Conservation (phyloP, 2,113 vertebrate species). For the Tupaia tana region DNA sequence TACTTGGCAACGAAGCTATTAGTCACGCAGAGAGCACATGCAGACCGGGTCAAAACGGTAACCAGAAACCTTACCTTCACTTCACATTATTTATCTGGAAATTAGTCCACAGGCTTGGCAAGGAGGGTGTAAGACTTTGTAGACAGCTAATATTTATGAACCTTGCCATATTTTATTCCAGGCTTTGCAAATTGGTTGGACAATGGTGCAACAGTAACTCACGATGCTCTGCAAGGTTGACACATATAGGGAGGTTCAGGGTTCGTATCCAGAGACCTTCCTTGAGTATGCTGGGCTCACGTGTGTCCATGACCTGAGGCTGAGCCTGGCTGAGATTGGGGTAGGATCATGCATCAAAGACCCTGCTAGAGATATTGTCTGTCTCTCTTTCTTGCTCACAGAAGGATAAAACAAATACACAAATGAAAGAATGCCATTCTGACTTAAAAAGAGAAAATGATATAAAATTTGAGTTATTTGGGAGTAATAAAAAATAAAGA, state of each 20-base stretch:
- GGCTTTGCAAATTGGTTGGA: neutral
- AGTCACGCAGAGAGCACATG: slow-evolving; percentile 39
- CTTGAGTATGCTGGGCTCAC: no score
- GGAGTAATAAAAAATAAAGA: neutral
- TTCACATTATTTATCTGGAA: slow-evolving; percentile 40
- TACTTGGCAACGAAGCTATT: slow-evolving; percentile 55
- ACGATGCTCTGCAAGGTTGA: no score
- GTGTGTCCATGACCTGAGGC: no score
- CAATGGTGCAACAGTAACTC: no score
- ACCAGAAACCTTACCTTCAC: neutral
- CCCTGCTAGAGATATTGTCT: no score
- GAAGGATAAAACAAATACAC: no score
- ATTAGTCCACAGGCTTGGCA: neutral
- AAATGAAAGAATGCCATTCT: no score
- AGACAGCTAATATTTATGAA: neutral
- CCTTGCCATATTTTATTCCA: neutral
- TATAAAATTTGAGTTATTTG: neutral
- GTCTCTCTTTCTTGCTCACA: no score
- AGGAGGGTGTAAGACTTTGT: neutral
- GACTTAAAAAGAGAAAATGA: neutral
- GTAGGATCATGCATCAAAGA: no score
- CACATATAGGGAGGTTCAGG: no score
- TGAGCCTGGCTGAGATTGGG: no score
- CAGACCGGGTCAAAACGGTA: slow-evolving; percentile 33
- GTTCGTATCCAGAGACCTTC: no score